Base-by-base conservation (phyloP, 2,888 invertebrate species). In the Pterostichus madidus region DNA sequence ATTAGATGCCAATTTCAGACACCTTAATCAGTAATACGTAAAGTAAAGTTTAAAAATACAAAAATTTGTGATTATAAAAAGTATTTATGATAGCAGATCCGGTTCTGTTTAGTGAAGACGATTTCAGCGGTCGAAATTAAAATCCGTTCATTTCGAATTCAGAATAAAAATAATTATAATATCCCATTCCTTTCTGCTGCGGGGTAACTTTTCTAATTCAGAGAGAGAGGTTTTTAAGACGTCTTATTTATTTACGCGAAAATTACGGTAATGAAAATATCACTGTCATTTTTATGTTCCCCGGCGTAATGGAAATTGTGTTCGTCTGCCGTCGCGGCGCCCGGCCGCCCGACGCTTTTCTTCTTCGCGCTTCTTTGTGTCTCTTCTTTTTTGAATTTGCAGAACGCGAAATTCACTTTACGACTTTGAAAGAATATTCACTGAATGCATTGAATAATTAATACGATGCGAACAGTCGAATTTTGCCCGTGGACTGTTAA, bases 211-310 rank as follows among this genome's bases (percentile, higher is more conserved):
- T 73, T 73, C 71, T 81, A 81, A 81, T 81, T 73, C 73, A 39
- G 17, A 68, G 35, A 80, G 73, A 84, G 85, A 85, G 84, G 85
- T 85, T 85, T 84, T 85, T 84, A 86, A 85, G 85, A 86, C 84
- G 82, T 84, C 85, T 88, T 88, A 88, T 88, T 88, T 86, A 86
- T 87, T 88, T 86, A 87, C 85, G 85, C 85, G 85, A 86, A 87
- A 88, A 88, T 88, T 88, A 88, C 85, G 85, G 85, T 88, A 88
- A 88, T 88, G 88, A 88, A 88, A 88, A 88, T 88, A 88, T 88
- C 87, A 87, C 87, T 88, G 88, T 88, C 88, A 86, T 87, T 87
- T 85, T 85, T 84, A 83, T 83, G 85, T 84, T 85, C 85, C 87
- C 87, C 84, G 86, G 86, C 86, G 86, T 44, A 88, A 88, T 88